These are phyloP conservation scores for Dexiosoma caninum DNA, from an alignment of 2,888 invertebrate genomes.

Conservation along the genomic window DNA sequence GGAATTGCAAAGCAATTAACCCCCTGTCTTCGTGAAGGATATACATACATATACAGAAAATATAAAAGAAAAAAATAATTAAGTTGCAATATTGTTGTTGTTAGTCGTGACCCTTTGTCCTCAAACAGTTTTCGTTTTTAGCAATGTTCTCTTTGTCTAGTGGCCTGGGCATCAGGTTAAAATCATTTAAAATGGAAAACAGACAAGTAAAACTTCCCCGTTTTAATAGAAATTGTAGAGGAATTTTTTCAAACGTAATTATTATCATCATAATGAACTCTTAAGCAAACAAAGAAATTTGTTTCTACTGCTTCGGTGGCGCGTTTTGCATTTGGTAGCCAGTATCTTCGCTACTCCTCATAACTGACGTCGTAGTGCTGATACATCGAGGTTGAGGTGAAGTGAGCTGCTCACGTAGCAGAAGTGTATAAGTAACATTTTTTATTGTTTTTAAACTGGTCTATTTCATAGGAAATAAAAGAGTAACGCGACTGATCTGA, in stretches of 20 bases:
- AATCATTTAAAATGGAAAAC: background rate
- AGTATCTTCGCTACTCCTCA: background rate
- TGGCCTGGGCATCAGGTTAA: slow-evolving; percentile 4
- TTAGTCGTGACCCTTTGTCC: slow-evolving; percentile 35
- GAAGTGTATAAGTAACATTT: background rate
- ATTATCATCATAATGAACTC: background rate
- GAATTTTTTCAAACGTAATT: slow-evolving; percentile 25
- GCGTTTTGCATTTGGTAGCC: background rate
- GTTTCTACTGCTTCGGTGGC: background rate
- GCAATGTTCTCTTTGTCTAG: slow-evolving; percentile 8
- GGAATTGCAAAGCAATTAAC: background rate
- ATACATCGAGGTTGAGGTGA: too few species aligned
- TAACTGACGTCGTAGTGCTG: background rate
- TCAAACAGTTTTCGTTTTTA: background rate
- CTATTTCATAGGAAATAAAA: too few species aligned
- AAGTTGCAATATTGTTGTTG: slow-evolving; percentile 41
- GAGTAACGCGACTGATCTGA: too few species aligned
- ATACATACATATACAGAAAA: too few species aligned
- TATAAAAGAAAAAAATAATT: slow-evolving; percentile 25
- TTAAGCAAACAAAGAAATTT: background rate
- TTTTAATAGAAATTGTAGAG: background rate
- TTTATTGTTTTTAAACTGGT: too few species aligned
- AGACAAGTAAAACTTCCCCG: background rate
- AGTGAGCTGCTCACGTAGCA: background rate
- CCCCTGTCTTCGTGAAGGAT: background rate